These are phyloP conservation scores for Plecotus auritus DNA, from an alignment of 2,113 vertebrate species.

Conservation along the genomic window DNA sequence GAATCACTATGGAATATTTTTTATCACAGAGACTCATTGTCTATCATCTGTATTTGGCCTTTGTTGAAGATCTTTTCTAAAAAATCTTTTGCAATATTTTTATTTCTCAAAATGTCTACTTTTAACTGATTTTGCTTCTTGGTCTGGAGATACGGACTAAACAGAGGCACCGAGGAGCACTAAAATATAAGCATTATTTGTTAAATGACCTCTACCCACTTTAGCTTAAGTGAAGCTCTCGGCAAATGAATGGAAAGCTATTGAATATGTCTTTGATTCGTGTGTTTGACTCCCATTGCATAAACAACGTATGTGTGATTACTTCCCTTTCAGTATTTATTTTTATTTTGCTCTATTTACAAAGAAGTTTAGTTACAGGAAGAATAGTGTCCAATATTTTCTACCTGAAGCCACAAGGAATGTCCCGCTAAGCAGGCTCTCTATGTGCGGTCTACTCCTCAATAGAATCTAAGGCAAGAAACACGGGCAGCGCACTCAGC, in stretches of 20 bases:
- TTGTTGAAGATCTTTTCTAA: background rate
- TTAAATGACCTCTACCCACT: background rate
- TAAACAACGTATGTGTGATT: background rate
- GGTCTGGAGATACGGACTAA: background rate
- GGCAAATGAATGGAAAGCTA: background rate
- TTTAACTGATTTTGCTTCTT: background rate
- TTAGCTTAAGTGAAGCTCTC: background rate
- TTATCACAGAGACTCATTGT: background rate
- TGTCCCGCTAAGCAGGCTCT: background rate
- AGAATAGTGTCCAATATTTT: background rate
- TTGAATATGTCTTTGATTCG: background rate
- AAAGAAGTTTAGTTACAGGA: background rate
- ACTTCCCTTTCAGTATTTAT: constrained; percentile 2
- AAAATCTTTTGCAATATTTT: constrained; percentile 7
- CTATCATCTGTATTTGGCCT: background rate
- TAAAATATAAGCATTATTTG: background rate
- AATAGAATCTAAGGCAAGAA: background rate
- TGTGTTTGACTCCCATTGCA: background rate
- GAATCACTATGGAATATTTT: background rate
- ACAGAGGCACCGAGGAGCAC: background rate
- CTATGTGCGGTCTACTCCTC: background rate
- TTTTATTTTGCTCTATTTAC: background rate
- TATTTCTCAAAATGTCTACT: background rate
- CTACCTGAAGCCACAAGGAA: background rate
- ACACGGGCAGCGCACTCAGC: background rate